A percentile compares a stretch with the other conserved stretches of the same genome.
Evolutionary conservation across 2,113 vertebrate genomes (phyloP).

Genomic region (Chloropsis cyanopogon): DNA sequence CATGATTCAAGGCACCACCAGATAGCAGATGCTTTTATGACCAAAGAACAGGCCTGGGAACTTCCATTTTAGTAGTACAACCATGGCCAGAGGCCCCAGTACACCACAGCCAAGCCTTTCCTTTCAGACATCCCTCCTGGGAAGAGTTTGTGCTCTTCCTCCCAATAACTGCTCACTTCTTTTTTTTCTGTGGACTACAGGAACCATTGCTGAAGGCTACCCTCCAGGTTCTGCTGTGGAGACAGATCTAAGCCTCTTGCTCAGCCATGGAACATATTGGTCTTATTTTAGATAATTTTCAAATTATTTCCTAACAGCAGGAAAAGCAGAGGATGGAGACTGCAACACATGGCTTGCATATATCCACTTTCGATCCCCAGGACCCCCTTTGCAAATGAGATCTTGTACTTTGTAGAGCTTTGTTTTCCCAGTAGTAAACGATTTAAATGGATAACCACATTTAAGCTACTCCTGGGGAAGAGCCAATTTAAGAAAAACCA

Average conservation of each 20-base stretch:
- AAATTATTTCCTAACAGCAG: constrained; percentile 44
- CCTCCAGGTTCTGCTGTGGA: background rate
- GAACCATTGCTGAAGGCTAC: background rate
- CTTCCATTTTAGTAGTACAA: background rate
- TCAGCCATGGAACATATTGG: background rate
- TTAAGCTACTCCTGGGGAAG: constrained; percentile 61
- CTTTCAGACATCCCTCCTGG: background rate
- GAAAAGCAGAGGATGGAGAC: constrained; percentile 29
- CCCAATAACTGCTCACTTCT: background rate
- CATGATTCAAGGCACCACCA: background rate
- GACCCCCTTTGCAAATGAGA: constrained; percentile 49
- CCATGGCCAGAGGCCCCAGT: background rate
- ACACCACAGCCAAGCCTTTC: background rate
- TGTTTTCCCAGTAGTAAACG: constrained; percentile 44
- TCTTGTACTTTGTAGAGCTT: constrained; percentile 30
- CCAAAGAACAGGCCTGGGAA: background rate
- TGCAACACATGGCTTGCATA: constrained; percentile 12
- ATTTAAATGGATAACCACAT: constrained; percentile 71
- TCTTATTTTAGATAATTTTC: constrained; percentile 45
- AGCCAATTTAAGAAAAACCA: constrained; percentile 67
- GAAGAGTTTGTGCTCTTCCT: background rate
- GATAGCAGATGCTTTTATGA: background rate
- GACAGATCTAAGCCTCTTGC: background rate
- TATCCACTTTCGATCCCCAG: constrained; percentile 35
- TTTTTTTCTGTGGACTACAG: background rate